Percentiles rank a stretch among this genome's conserved stretches.
These are phyloP conservation scores for Antennarius maculatus DNA, from an alignment of 2,797 vertebrate species.

Conservation along the genomic window DNA sequence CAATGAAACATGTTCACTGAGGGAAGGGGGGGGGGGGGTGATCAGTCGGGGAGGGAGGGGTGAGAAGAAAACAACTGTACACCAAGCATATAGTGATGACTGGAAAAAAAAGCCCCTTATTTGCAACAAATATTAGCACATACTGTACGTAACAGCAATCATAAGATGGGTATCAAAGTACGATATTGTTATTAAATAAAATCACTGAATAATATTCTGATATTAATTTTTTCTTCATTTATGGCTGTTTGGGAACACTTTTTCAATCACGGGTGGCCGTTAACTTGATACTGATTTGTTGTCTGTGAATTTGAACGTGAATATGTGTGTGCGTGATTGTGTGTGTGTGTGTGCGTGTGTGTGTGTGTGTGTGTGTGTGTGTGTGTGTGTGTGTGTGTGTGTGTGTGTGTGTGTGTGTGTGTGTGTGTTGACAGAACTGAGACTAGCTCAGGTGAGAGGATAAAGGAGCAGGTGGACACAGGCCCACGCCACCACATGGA, in stretches of 20 bases:
- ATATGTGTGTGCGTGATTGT: slow-evolving; percentile 19
- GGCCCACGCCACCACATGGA: slow-evolving; percentile 76
- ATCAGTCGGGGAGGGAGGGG: no score
- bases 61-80: no score
- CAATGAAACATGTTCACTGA: no score
- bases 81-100: no score
- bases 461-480: slow-evolving; percentile 74
- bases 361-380: slow-evolving; percentile 39
- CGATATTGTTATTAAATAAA: neutral
- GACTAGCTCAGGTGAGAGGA: slow-evolving; percentile 61
- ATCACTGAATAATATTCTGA: slow-evolving; percentile 9
- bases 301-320: slow-evolving; percentile 10
- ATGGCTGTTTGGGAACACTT: neutral
- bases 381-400: slow-evolving; percentile 10
- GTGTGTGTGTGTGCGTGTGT: slow-evolving; percentile 2
- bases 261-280: slow-evolving; percentile 10
- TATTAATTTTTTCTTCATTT: slow-evolving; percentile 11
- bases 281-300: slow-evolving; percentile 31
- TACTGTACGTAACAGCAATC: no score
- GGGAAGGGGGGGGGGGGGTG: no score
- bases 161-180: no score
- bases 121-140: no score
- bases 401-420: slow-evolving; percentile 22
- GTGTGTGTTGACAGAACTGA: slow-evolving; percentile 57
- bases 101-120: no score